These are phyloP conservation scores for Synanthedon formicaeformis DNA, from an alignment of 2,888 invertebrate genomes.

Conservation along the genomic window DNA sequence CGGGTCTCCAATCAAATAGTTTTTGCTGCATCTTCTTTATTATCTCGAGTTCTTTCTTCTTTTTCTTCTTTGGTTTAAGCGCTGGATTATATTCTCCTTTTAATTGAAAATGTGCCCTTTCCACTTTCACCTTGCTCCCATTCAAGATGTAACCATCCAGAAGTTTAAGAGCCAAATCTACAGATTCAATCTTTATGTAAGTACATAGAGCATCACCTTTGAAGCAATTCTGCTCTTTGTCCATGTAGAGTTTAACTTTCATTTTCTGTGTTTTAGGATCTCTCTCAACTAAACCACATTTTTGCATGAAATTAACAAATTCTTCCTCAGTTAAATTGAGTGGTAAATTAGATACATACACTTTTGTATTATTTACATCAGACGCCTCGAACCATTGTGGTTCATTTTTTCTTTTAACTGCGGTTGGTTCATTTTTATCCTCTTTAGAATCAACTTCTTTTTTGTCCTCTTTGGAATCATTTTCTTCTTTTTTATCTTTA, in stretches of 20 bases:
- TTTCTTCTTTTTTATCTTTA: slow-evolving; percentile 36
- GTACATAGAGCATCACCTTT: slow-evolving; percentile 98
- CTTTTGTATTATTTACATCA: slow-evolving; percentile 88
- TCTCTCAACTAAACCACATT: slow-evolving; percentile 94
- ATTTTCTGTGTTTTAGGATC: slow-evolving; percentile 83
- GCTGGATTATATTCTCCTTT: slow-evolving; percentile 95
- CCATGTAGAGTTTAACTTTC: slow-evolving; percentile 93
- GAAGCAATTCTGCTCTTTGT: slow-evolving; percentile 78
- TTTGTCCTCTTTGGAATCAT: slow-evolving; percentile 17
- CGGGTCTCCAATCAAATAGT: slow-evolving; percentile 97
- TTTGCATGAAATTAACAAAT: slow-evolving; percentile 92
- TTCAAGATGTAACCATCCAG: slow-evolving; percentile 88
- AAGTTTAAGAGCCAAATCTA: slow-evolving; percentile 90
- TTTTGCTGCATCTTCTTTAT: slow-evolving; percentile 92
- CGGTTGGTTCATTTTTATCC: slow-evolving; percentile 45
- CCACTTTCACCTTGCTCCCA: slow-evolving; percentile 86
- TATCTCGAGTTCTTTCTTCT: slow-evolving; percentile 90
- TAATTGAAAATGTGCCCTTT: slow-evolving; percentile 93
- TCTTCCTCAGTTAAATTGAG: slow-evolving; percentile 88
- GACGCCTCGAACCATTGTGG: slow-evolving; percentile 94
- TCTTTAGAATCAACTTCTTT: slow-evolving; percentile 32
- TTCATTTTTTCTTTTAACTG: slow-evolving; percentile 67
- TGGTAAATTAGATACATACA: slow-evolving; percentile 95
- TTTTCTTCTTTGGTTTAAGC: slow-evolving; percentile 90
- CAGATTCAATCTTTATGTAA: slow-evolving; percentile 96